Conservation (phyloP, 2,113 vertebrate genomes). For the Empidonax alnorum region DNA sequence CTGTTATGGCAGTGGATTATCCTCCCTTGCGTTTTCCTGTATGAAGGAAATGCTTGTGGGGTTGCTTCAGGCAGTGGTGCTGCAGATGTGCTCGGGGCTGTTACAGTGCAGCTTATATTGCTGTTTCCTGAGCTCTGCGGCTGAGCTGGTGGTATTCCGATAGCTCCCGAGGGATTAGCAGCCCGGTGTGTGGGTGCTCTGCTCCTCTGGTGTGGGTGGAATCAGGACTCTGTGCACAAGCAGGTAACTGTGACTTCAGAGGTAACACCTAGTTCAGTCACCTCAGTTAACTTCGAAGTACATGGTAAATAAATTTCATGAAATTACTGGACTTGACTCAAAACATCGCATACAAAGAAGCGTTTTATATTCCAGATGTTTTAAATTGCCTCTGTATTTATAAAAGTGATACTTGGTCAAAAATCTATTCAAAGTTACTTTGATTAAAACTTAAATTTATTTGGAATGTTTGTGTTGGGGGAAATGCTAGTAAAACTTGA, state of each 20-base stretch:
- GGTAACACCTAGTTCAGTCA: slow-evolving; percentile 36
- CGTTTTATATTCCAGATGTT: slow-evolving; percentile 34
- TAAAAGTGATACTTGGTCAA: neutral
- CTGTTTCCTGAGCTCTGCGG: neutral
- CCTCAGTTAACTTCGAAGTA: slow-evolving; percentile 27
- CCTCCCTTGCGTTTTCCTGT: neutral
- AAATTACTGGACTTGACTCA: neutral
- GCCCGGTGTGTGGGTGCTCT: neutral
- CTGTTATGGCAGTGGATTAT: neutral
- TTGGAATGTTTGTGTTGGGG: neutral
- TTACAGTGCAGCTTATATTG: neutral
- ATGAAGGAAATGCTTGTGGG: neutral
- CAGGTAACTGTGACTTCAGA: neutral
- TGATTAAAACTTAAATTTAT: neutral
- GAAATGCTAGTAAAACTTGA: neutral
- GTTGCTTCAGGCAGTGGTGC: neutral
- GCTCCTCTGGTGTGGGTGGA: neutral
- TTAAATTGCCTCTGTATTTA: slow-evolving; percentile 13
- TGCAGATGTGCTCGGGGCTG: neutral
- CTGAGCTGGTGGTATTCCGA: neutral
- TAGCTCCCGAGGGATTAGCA: neutral
- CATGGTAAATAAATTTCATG: neutral
- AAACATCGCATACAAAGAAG: slow-evolving; percentile 7
- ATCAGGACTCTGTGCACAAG: neutral
- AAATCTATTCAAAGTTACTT: neutral